phyloP scores from a whole-genome alignment of 2,113 vertebrate genomes.

The chimpanzee (Pan troglodytes) region DNA sequence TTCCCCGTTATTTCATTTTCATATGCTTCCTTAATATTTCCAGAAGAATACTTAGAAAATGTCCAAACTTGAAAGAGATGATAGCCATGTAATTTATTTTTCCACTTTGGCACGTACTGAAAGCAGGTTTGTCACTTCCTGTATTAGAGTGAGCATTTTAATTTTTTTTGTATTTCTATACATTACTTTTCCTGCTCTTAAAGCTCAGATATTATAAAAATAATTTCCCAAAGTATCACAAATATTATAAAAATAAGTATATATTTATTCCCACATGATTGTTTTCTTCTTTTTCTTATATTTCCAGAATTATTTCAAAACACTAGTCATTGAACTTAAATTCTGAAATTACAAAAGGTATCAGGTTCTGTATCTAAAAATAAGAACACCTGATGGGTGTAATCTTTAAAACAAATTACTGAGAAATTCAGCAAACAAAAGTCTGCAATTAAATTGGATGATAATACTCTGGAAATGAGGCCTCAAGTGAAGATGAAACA shows the following conservation, averaged over 20 bases:
- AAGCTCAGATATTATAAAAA: not conserved
- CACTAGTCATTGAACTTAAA: not conserved
- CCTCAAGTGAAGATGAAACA: not conserved
- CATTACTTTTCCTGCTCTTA: not conserved
- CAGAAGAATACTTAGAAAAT: not conserved
- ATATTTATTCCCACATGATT: not conserved
- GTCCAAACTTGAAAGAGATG: not conserved
- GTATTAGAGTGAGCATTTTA: not conserved
- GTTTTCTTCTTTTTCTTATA: not conserved
- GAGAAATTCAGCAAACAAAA: constrained; percentile 73
- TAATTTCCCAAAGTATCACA: not conserved
- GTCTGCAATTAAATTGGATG: constrained; percentile 27
- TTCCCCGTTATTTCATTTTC: not conserved
- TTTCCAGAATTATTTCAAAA: not conserved
- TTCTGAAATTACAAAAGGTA: constrained; percentile 65
- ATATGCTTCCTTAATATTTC: not conserved
- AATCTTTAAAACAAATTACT: constrained; percentile 80
- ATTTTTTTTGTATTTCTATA: not conserved
- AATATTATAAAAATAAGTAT: not conserved
- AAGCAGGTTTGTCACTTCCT: not conserved
- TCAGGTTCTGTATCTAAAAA: constrained; percentile 57
- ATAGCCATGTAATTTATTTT: not conserved
- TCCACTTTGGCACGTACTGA: not conserved
- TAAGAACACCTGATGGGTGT: constrained; percentile 72
- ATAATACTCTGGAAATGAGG: not conserved